These are phyloP conservation scores for Cassiopea andromeda DNA, from an alignment of 30 jellyfish, hydroid and myxozoan species.

Conservation along the genomic window DNA sequence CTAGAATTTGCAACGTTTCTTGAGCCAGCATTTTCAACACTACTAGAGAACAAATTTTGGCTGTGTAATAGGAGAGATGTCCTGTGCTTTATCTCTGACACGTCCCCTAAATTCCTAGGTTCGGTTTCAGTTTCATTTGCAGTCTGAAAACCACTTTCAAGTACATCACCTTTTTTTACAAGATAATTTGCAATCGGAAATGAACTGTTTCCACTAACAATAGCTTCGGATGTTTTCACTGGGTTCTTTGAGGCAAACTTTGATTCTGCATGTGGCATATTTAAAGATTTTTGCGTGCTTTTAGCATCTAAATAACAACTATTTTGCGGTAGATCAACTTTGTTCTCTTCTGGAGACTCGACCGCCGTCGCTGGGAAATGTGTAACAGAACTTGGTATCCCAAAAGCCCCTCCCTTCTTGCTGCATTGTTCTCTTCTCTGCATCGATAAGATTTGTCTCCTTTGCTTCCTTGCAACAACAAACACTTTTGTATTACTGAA, in stretches of 20 bases:
- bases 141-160: too few relatives aligned
- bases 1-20: neutral
- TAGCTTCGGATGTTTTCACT: too few relatives aligned
- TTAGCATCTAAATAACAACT: neutral
- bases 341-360: neutral
- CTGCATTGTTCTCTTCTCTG: neutral
- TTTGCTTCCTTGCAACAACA: conserved; percentile 44
- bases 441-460: conserved; percentile 5
- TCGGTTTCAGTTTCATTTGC: too few relatives aligned
- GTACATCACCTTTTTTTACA: too few relatives aligned
- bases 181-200: too few relatives aligned
- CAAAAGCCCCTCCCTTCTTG: neutral
- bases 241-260: neutral
- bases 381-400: neutral
- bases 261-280: neutral
- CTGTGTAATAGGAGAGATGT: neutral
- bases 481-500: conserved; percentile 34
- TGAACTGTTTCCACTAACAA: too few relatives aligned
- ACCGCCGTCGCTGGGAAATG: neutral
- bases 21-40: neutral
- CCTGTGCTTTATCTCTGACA: neutral
- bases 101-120: neutral
- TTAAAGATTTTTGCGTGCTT: too few relatives aligned
- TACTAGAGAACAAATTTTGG: neutral
- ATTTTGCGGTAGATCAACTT: neutral